Percentiles rank a stretch among this genome's conserved stretches.
phyloP scores from a whole-genome alignment of 2,888 invertebrate species.

The Emesis furor region DNA sequence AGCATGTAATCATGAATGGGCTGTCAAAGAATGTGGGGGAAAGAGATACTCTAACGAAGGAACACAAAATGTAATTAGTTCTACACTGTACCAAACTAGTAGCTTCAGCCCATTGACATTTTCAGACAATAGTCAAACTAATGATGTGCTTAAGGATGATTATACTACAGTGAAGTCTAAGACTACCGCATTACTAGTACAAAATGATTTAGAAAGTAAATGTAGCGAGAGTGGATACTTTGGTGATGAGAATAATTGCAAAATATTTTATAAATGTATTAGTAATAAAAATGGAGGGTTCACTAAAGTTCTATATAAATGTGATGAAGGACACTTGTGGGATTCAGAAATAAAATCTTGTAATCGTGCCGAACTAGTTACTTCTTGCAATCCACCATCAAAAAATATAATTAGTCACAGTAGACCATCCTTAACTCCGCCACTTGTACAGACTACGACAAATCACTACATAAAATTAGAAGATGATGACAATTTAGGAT shows the following conservation, averaged over 20 bases:
- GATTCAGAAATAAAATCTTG: conserved; percentile 91
- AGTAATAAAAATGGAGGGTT: conserved; percentile 87
- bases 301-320: conserved; percentile 91
- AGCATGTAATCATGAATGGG: conserved; percentile 92
- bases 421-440: conserved; percentile 55
- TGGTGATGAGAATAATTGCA: conserved; percentile 91
- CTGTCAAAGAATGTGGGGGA: conserved; percentile 82
- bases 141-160: neutral
- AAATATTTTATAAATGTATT: conserved; percentile 94
- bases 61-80: neutral
- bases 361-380: conserved; percentile 91
- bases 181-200: conserved; percentile 44
- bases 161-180: conserved; percentile 21
- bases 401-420: conserved; percentile 38
- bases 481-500: conserved; percentile 66
- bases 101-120: neutral
- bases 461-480: conserved; percentile 40
- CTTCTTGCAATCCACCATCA: conserved; percentile 63
- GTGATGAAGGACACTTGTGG: conserved; percentile 93
- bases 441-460: conserved; percentile 64
- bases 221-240: conserved; percentile 92
- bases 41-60: conserved; percentile 50
- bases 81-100: neutral
- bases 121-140: neutral
- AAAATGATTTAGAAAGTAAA: conserved; percentile 44